These are phyloP conservation scores for Pachyuromys duprasi DNA, from an alignment of 2,797 vertebrate genomes.

Conservation along the genomic window DNA sequence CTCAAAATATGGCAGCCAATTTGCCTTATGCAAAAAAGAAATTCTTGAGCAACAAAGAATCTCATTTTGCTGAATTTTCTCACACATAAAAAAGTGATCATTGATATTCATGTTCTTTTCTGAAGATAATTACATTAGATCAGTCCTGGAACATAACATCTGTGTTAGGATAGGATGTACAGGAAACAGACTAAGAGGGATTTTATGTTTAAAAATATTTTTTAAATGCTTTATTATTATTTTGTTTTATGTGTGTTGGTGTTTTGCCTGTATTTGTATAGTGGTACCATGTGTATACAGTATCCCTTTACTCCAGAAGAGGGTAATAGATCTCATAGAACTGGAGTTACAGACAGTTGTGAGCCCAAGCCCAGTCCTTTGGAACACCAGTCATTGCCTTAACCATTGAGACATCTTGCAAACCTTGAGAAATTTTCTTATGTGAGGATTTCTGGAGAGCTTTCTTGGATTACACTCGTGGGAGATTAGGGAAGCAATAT, in stretches of 20 bases:
- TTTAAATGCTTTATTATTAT: neutral
- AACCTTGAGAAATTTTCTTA: neutral
- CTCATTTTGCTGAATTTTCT: slow-evolving; percentile 49
- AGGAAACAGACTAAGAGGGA: slow-evolving; percentile 2
- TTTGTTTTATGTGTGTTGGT: neutral
- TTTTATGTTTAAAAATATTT: neutral
- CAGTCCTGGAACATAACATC: neutral
- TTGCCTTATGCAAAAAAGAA: slow-evolving; percentile 20
- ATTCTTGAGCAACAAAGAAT: slow-evolving; percentile 42
- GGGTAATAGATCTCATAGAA: neutral
- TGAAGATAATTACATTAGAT: slow-evolving; percentile 53
- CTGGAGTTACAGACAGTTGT: neutral
- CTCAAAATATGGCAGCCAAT: slow-evolving; percentile 33
- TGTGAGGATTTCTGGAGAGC: neutral
- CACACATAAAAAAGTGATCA: slow-evolving; percentile 10
- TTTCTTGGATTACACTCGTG: neutral
- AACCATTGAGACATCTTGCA: neutral
- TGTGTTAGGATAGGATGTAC: neutral
- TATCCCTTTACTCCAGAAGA: neutral
- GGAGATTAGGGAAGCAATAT: neutral
- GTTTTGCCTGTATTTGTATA: neutral
- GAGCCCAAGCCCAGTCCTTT: neutral
- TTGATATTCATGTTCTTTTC: slow-evolving; percentile 43
- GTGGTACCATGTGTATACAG: too few relatives aligned
- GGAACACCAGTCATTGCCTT: neutral